These are phyloP conservation scores for Marronus borbonicus DNA, from an alignment of 2,888 invertebrate species.

Conservation along the genomic window DNA sequence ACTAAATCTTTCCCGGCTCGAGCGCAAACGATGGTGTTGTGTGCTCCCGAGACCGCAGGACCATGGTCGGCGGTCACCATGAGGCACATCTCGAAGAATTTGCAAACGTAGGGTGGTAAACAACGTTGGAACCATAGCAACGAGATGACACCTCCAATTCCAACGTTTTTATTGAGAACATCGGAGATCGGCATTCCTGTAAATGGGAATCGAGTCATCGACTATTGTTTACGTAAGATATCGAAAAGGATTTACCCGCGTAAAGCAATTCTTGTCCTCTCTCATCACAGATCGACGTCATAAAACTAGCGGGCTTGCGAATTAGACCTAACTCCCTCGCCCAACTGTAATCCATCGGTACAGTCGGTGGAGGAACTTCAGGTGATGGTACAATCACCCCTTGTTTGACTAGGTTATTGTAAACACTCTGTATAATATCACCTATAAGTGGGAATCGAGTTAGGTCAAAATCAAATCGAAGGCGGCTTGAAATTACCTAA, in stretches of 20 bases:
- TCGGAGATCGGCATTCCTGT: constrained; percentile 80
- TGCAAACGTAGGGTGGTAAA: constrained; percentile 93
- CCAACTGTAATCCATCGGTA: constrained; percentile 99
- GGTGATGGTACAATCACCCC: constrained; percentile 90
- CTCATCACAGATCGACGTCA: constrained; percentile 99
- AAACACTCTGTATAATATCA: constrained; percentile 84
- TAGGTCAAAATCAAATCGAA: no score
- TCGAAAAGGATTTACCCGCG: constrained; percentile 80
- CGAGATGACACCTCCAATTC: constrained; percentile 97
- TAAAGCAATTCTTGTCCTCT: constrained; percentile 97
- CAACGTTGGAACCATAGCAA: constrained; percentile 99
- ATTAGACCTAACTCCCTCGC: constrained; percentile 98
- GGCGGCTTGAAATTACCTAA: constrained; percentile 55
- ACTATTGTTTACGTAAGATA: no score
- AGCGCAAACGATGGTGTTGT: constrained; percentile 97
- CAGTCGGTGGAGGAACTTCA: constrained; percentile 97
- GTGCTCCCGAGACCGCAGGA: constrained; percentile 98
- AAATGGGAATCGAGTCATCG: background rate
- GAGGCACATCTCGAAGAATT: constrained; percentile 98
- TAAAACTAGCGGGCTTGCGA: constrained; percentile 98
- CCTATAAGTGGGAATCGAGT: constrained; percentile 41
- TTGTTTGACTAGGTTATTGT: constrained; percentile 82
- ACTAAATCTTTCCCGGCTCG: constrained; percentile 99
- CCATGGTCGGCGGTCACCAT: constrained; percentile 99
- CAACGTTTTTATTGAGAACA: constrained; percentile 94